Percentiles rank a stretch among this genome's conserved stretches.
phyloP scores from a whole-genome alignment of 2,888 invertebrate species.

The Bruchidius siliquastri region DNA sequence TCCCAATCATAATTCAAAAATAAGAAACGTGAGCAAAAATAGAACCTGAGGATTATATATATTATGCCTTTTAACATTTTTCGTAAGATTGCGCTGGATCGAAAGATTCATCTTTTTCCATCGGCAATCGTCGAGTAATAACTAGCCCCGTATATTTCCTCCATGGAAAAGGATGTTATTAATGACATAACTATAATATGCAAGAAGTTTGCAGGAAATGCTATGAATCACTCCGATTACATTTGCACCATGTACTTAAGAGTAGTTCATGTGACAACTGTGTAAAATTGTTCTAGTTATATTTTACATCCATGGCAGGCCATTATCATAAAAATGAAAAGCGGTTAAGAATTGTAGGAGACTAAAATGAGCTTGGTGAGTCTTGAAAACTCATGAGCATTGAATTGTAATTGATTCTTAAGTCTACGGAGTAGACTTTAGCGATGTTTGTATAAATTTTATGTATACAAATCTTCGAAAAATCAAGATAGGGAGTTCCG shows the following conservation, averaged over 20 bases:
- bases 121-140: neutral
- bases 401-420: neutral
- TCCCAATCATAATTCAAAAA: no score
- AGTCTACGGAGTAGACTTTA: neutral
- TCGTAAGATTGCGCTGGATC: no score
- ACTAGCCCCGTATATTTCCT: neutral
- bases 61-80: no score
- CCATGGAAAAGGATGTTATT: neutral
- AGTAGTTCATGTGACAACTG: neutral
- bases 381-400: neutral
- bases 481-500: no score
- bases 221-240: neutral
- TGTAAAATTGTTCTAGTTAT: neutral
- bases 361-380: neutral
- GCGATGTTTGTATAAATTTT: neutral
- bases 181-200: neutral
- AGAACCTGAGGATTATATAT: no score
- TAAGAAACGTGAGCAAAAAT: no score
- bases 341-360: neutral
- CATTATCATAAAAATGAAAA: neutral
- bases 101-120: no score
- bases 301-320: neutral
- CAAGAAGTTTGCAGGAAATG: neutral
- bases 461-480: no score
- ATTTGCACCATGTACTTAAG: neutral